Evolutionary conservation across 2,113 vertebrate species (phyloP).

Genomic region (Anseranas semipalmata): DNA sequence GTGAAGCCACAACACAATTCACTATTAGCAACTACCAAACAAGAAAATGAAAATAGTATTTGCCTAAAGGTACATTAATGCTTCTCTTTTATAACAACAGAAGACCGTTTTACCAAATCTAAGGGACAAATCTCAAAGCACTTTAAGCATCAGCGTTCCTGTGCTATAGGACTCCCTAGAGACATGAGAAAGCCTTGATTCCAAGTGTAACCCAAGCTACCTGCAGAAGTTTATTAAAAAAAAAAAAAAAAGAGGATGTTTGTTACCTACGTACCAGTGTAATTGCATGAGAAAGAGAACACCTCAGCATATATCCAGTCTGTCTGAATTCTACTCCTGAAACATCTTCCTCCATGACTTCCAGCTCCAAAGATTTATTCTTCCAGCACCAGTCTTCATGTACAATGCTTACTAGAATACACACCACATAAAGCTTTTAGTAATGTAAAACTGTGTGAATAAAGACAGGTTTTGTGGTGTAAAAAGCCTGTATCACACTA

Average conservation of each 20-base stretch:
- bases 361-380: constrained; percentile 93
- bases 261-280: constrained; percentile 85
- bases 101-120: background rate
- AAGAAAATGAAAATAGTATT: background rate
- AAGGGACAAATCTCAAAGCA: background rate
- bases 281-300: constrained; percentile 96
- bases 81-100: background rate
- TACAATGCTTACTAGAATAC: constrained; percentile 85
- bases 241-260: background rate
- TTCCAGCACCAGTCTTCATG: constrained; percentile 99
- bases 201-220: background rate
- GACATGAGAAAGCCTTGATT: background rate
- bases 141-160: background rate
- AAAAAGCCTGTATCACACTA: background rate
- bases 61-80: background rate
- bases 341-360: constrained; percentile 88
- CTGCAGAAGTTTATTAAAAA: background rate
- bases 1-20: constrained; percentile 36
- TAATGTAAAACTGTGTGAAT: background rate
- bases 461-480: background rate
- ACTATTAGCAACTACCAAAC: background rate
- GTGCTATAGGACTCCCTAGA: background rate
- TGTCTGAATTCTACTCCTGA: constrained; percentile 91
- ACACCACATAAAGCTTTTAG: background rate
- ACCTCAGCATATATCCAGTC: constrained; percentile 97